Conservation (phyloP, 2,797 vertebrate genomes). For the Spinibarbus caldwelli region DNA sequence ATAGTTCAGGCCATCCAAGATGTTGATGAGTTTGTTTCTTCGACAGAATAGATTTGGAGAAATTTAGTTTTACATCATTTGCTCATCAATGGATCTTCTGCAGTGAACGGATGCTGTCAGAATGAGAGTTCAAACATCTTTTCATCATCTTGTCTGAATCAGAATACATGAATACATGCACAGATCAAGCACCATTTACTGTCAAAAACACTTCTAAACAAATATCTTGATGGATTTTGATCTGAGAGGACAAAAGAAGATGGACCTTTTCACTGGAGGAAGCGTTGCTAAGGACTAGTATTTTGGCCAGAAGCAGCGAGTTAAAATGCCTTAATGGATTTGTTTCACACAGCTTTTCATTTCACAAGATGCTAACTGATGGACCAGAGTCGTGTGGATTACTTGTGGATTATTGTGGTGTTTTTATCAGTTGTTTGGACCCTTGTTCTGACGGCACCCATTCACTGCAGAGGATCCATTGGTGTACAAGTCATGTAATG, state of each 20-base stretch:
- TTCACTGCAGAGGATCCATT: neutral
- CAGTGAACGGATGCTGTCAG: neutral
- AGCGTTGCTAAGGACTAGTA: neutral
- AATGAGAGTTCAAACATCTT: neutral
- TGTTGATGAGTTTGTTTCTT: neutral
- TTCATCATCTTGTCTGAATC: neutral
- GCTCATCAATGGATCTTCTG: neutral
- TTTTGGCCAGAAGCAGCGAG: neutral
- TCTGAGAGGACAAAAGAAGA: neutral
- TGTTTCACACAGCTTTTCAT: neutral
- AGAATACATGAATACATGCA: neutral
- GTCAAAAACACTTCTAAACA: neutral
- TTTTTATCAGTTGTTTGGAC: neutral
- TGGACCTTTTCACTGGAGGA: too few relatives aligned
- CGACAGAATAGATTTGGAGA: neutral
- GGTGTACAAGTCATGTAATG: neutral
- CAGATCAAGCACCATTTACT: neutral
- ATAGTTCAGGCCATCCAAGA: neutral
- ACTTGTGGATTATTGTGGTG: neutral
- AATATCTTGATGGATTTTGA: neutral
- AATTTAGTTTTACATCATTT: neutral
- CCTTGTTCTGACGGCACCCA: neutral
- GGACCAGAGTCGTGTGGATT: neutral
- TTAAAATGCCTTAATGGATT: too few relatives aligned
- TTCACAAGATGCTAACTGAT: neutral